phyloP scores from a whole-genome alignment of 30 jellyfish, hydroid and myxozoan species.

The Aurelia aurita complex sp. Pacific region DNA sequence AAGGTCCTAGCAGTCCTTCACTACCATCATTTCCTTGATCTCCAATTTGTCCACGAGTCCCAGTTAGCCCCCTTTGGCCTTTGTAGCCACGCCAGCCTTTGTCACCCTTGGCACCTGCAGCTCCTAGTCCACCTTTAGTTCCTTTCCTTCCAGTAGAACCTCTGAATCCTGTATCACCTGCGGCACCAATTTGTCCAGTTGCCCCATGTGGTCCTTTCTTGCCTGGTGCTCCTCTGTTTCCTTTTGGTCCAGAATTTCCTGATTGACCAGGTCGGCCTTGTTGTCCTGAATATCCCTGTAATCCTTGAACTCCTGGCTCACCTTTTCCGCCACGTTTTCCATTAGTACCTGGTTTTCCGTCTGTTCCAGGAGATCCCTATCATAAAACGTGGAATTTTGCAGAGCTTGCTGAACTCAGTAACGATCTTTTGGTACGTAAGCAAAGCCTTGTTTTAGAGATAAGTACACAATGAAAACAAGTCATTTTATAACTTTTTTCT shows the following conservation, averaged over 20 bases:
- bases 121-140: slow-evolving; percentile 64
- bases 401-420: too few relatives aligned
- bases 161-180: slow-evolving; percentile 75
- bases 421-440: too few relatives aligned
- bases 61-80: slow-evolving; percentile 85
- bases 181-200: slow-evolving; percentile 37
- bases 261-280: slow-evolving; percentile 36
- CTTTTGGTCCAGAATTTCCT: slow-evolving; percentile 52
- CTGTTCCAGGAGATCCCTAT: slow-evolving; percentile 7
- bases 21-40: slow-evolving; percentile 62
- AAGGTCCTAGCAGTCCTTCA: slow-evolving; percentile 24
- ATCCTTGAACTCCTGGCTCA: slow-evolving; percentile 23
- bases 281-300: slow-evolving; percentile 50
- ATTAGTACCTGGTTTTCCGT: slow-evolving; percentile 28
- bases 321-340: slow-evolving; percentile 62
- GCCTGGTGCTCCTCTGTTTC: slow-evolving; percentile 85
- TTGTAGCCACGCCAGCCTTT: slow-evolving; percentile 93
- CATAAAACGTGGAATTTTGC: background rate
- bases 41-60: slow-evolving; percentile 59
- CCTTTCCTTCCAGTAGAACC: slow-evolving; percentile 91
- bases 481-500: too few relatives aligned
- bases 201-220: slow-evolving; percentile 53
- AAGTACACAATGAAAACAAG: too few relatives aligned
- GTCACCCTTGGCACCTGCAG: slow-evolving; percentile 84
- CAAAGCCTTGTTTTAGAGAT: too few relatives aligned